Evolutionary conservation across 2,888 invertebrate species (phyloP).

Genomic region (Elmis aenea): DNA sequence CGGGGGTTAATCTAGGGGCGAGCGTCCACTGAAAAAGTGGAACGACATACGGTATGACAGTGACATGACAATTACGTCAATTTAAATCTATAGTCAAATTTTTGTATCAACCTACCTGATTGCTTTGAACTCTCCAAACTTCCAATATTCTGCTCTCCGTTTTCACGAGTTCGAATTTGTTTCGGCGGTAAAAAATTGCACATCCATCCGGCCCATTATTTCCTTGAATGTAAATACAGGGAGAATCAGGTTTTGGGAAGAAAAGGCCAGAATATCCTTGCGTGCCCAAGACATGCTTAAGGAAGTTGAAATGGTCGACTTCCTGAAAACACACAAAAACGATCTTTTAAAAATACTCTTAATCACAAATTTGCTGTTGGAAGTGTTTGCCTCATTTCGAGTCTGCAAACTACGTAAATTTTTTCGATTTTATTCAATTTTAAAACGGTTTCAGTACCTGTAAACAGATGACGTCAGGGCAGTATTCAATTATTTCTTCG

Average conservation of each 20-base stretch:
- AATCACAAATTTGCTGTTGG: too few species aligned
- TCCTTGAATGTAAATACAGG: conserved; percentile 64
- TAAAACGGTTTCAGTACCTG: conserved; percentile 54
- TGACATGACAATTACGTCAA: too few species aligned
- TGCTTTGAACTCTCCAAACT: conserved; percentile 70
- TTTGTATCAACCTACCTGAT: conserved; percentile 64
- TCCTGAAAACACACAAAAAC: conserved; percentile 48
- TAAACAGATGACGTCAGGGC: conserved; percentile 67
- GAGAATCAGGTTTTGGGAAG: conserved; percentile 72
- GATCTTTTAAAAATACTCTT: not conserved
- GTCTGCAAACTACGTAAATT: too few species aligned
- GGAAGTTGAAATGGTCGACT: conserved; percentile 69
- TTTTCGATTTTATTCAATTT: too few species aligned
- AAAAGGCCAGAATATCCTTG: conserved; percentile 66
- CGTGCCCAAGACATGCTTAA: conserved; percentile 56
- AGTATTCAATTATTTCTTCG: conserved; percentile 64
- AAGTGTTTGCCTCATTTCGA: too few species aligned
- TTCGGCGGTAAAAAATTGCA: conserved; percentile 64
- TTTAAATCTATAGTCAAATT: not conserved
- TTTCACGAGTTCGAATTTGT: conserved; percentile 57
- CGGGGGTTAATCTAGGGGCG: too few species aligned
- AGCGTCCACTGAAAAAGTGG: too few species aligned
- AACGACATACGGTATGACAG: too few species aligned
- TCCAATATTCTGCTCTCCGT: conserved; percentile 58
- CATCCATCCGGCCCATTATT: conserved; percentile 77